These are phyloP conservation scores for Bombyx mori DNA, from an alignment of 1,140 invertebrate genomes.

Conservation along the genomic window DNA sequence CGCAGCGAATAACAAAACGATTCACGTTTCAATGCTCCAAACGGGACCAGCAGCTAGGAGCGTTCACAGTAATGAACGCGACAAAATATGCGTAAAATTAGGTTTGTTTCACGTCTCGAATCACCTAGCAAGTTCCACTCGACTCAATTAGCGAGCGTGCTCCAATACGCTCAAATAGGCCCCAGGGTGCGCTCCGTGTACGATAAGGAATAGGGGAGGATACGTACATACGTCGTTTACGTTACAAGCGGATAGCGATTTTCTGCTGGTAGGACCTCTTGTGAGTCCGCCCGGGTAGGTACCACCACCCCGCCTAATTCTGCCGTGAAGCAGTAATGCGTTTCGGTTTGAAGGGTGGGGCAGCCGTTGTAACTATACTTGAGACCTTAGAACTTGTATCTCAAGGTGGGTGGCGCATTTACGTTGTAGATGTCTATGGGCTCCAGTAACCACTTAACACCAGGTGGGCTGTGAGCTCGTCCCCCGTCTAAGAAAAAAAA, in stretches of 20 bases:
- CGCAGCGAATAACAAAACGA: no score
- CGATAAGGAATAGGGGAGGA: constrained; percentile 5
- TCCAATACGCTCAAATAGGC: constrained; percentile 20
- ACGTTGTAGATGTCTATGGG: no score
- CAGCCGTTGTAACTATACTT: no score
- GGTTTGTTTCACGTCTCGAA: constrained; percentile 9
- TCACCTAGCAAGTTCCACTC: constrained; percentile 8
- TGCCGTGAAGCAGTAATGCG: no score
- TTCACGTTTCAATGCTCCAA: background rate
- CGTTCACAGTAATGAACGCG: constrained; percentile 1
- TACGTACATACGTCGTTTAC: background rate
- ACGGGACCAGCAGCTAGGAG: background rate
- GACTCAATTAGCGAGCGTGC: constrained; percentile 18
- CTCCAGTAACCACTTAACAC: no score
- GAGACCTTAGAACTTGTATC: no score
- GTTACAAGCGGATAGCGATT: constrained; percentile 3
- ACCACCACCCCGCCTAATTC: no score
- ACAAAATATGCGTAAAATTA: constrained; percentile 10
- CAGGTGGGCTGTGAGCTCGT: no score
- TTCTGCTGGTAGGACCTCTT: no score
- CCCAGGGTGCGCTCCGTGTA: constrained; percentile 12
- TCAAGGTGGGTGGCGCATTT: no score
- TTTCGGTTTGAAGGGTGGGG: no score
- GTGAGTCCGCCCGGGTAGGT: no score
- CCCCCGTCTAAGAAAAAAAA: background rate